Base-by-base conservation (phyloP, 64 coral and sea anemone genomes). In the Porites lutea region DNA sequence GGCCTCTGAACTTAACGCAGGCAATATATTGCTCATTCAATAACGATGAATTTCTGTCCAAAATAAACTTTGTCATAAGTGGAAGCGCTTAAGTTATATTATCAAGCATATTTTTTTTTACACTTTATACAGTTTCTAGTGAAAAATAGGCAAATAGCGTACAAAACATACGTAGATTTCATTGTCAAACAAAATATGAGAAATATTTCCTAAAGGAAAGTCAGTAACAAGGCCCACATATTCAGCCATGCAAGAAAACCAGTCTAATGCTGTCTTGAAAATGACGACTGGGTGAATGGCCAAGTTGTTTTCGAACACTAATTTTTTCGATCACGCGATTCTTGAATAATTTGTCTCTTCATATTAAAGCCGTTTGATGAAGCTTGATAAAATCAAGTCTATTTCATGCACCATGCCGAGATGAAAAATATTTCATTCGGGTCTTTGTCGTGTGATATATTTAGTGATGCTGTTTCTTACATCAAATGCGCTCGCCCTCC, bases 271-370 rank as follows among this genome's bases (percentile, higher is more conserved):
- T 14, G 14, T 37, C 27, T 37, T 37, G 27, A 37, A 37, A 37
- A 37, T 37, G 27, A 37, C 27, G 27, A 37, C 27, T 37, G 27
- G 27, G 27, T 1, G 27, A 37, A 37, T 37, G 27, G 22, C 5
- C 13, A 58, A 13, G 53, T 70, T 22, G 16, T 9, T n/a, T 20
- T 19, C n/a, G 58, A 58, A 58, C 74, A 79, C n/a, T 79, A 4
- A 19, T 9, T 22, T 82, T 82, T 65, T 14, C 8, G n/a, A 65
- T 82, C 79, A 84, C 63, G 62, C 81, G 46, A 84, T 84, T 5
- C 51, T 61, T 2, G 27, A 68, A 84, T 68, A 13, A 67, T 52
- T 52, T 63, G 45, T 64, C 61, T 20, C 16, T 16, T 11, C 63
- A 19, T n/a, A 37, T 37, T 37, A 37, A 48, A 66, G 63, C 81